Percentiles rank a stretch among this genome's conserved stretches.
phyloP scores from a whole-genome alignment of 2,888 invertebrate genomes.

The Drosophila nr. medialis region DNA sequence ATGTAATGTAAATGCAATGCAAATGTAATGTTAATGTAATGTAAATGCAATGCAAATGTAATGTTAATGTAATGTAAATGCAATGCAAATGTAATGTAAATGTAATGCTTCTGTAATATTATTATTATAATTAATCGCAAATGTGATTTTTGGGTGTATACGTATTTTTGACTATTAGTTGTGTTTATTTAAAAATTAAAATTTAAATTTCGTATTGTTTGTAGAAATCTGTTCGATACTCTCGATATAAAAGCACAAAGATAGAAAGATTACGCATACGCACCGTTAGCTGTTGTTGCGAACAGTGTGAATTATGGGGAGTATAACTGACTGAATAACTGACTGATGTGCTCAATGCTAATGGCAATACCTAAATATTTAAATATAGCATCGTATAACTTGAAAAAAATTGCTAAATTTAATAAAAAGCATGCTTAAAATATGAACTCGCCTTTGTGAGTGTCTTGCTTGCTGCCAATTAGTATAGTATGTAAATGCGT shows the following conservation, averaged over 20 bases:
- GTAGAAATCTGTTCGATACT: background rate
- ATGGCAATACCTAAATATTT: background rate
- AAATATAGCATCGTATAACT: background rate
- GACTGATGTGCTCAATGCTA: background rate
- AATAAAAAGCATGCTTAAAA: background rate
- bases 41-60: background rate
- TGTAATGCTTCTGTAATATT: background rate
- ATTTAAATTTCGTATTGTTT: background rate
- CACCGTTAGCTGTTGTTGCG: background rate
- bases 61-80: too few relatives aligned
- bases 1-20: background rate
- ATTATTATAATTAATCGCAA: background rate
- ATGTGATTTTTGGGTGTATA: background rate
- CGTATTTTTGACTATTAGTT: background rate
- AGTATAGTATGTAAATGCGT: background rate
- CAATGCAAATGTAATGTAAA: background rate
- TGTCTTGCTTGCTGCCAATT: background rate
- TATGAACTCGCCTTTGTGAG: background rate
- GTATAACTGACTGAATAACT: background rate
- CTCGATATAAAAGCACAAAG: background rate
- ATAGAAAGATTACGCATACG: constrained; percentile 1
- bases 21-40: too few relatives aligned
- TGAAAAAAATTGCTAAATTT: background rate
- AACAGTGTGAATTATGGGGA: background rate
- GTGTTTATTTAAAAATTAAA: background rate